Conservation (phyloP, 2,797 vertebrate genomes). For the Tadarida brasiliensis region DNA sequence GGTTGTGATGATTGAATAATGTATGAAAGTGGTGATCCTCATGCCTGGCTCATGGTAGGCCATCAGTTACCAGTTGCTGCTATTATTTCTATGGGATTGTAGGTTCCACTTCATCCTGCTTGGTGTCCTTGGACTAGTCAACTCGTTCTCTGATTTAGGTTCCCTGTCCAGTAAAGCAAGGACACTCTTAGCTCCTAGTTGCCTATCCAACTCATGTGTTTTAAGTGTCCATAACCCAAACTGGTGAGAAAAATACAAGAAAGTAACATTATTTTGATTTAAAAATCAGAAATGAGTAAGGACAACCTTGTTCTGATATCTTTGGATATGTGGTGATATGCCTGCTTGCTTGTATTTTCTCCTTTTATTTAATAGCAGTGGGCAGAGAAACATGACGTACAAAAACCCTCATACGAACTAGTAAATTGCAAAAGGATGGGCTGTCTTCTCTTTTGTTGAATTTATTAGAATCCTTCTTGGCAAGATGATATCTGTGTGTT, state of each 20-base stretch:
- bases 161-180: slow-evolving; percentile 26
- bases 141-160: not conserved
- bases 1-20: not conserved
- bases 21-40: not conserved
- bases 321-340: not conserved
- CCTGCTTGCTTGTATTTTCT: slow-evolving; percentile 20
- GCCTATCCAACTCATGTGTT: not conserved
- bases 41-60: not conserved
- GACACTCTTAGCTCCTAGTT: not conserved
- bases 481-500: slow-evolving; percentile 36
- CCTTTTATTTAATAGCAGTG: slow-evolving; percentile 50
- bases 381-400: slow-evolving; percentile 2
- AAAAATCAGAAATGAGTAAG: slow-evolving; percentile 23
- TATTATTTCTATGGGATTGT: not conserved
- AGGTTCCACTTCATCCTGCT: not conserved
- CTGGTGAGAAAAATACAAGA: slow-evolving; percentile 33
- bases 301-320: slow-evolving; percentile 5
- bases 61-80: not conserved
- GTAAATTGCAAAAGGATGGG: slow-evolving; percentile 46
- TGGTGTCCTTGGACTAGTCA: not conserved
- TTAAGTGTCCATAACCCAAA: slow-evolving; percentile 46
- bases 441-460: slow-evolving; percentile 15
- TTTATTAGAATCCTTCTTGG: slow-evolving; percentile 52
- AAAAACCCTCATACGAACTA: slow-evolving; percentile 20
- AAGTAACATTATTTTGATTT: slow-evolving; percentile 36